Percentiles rank a stretch among this genome's conserved stretches.
Conservation (phyloP, 1,140 invertebrate species). For the Cheumatopsyche charites region DNA sequence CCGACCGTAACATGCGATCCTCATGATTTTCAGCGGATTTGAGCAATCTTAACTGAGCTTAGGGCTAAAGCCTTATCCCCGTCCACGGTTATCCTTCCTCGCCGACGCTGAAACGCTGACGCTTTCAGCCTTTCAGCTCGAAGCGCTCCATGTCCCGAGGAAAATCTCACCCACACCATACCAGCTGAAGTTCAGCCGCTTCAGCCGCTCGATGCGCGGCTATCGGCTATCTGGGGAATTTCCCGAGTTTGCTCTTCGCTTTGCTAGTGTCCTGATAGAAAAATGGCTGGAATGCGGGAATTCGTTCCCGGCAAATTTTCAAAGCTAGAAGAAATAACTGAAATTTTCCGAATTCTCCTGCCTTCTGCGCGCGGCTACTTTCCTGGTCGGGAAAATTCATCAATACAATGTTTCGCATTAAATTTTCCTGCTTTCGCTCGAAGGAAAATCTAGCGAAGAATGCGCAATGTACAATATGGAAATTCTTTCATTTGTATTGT, state of each 20-base stretch:
- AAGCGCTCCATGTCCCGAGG: background rate
- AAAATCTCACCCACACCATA: no score
- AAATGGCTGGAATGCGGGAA: slow-evolving; percentile 63
- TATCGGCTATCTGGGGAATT: slow-evolving; percentile 22
- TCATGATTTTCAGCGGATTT: slow-evolving; percentile 56
- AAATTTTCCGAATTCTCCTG: slow-evolving; percentile 50
- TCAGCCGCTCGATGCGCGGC: background rate
- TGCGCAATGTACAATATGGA: background rate
- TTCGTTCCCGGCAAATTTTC: slow-evolving; percentile 51
- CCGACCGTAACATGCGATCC: slow-evolving; percentile 50
- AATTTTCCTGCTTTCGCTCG: slow-evolving; percentile 39
- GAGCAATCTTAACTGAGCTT: slow-evolving; percentile 54
- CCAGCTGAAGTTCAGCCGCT: background rate
- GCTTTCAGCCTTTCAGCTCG: background rate
- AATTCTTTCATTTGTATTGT: no score
- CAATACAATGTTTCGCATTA: slow-evolving; percentile 50
- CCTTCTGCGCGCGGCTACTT: slow-evolving; percentile 49
- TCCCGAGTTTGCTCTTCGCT: background rate
- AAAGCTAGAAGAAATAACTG: slow-evolving; percentile 50
- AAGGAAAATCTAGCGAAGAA: background rate
- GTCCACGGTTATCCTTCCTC: slow-evolving; percentile 1
- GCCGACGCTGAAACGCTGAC: background rate
- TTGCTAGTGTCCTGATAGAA: slow-evolving; percentile 54
- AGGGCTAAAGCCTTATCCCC: slow-evolving; percentile 47
- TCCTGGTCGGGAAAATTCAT: slow-evolving; percentile 59